Evolutionary conservation across 1,140 invertebrate species (phyloP).

Genomic region (Drosophila pallidifrons): DNA sequence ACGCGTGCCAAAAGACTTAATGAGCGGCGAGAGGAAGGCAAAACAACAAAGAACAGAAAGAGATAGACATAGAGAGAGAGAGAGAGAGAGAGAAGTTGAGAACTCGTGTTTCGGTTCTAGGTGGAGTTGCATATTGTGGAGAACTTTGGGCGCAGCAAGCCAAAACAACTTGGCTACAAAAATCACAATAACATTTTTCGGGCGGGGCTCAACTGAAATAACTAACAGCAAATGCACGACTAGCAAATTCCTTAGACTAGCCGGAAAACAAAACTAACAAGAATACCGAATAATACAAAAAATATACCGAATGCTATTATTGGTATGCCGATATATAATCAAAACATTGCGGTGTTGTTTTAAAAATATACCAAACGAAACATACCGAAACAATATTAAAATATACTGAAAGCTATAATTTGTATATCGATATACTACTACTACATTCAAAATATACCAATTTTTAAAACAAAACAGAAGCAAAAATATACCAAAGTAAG

Average conservation of each 20-base stretch:
- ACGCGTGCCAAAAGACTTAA: conserved; percentile 37
- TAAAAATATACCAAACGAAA: too few species aligned
- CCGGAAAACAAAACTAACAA: neutral
- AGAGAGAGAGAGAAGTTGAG: neutral
- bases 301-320: too few species aligned
- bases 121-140: conserved; percentile 4
- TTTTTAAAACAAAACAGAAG: too few species aligned
- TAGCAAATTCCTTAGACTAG: conserved; percentile 7
- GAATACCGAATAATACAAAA: too few species aligned
- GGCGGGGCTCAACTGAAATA: conserved; percentile 30
- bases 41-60: neutral
- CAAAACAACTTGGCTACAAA: neutral
- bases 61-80: too few species aligned
- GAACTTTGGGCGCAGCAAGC: neutral
- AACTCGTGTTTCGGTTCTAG: neutral
- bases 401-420: too few species aligned
- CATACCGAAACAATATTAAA: too few species aligned
- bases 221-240: conserved; percentile 7
- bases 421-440: too few species aligned
- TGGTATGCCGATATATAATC: too few species aligned
- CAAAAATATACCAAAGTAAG: too few species aligned
- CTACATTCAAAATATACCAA: too few species aligned
- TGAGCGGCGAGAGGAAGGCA: conserved; percentile 40
- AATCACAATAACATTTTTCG: conserved; percentile 26
- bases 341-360: too few species aligned